phyloP scores from a whole-genome alignment of 2,888 invertebrate genomes.

The Dryocosmus kuriphilus region DNA sequence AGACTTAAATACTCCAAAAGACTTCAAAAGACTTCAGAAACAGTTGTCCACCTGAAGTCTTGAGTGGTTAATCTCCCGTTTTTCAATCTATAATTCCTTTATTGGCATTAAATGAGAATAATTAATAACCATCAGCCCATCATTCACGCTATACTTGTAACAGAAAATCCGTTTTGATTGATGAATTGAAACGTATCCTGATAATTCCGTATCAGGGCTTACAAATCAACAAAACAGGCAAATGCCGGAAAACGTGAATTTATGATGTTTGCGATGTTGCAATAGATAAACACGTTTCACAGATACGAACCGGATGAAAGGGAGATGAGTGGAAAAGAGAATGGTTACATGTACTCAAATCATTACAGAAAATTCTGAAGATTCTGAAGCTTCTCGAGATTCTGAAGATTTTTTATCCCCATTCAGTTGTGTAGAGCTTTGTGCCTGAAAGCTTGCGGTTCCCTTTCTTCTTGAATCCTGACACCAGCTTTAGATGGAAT shows the following conservation, averaged over 20 bases:
- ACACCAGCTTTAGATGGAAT: slow-evolving; percentile 18
- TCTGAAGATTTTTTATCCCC: not conserved
- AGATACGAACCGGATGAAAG: not conserved
- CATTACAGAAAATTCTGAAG: not conserved
- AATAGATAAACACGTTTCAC: not conserved
- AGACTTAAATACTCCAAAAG: no score
- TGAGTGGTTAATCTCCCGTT: no score
- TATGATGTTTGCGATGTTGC: slow-evolving; percentile 1
- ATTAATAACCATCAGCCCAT: not conserved
- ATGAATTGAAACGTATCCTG: slow-evolving; percentile 7
- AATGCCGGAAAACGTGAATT: slow-evolving; percentile 1
- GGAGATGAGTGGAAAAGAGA: not conserved
- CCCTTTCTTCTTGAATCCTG: slow-evolving; percentile 14
- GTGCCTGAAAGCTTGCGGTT: slow-evolving; percentile 5
- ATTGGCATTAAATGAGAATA: no score
- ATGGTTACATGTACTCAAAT: not conserved
- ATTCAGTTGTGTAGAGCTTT: not conserved
- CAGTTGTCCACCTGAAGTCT: no score
- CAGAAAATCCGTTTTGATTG: slow-evolving; percentile 3
- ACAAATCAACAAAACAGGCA: slow-evolving; percentile 18
- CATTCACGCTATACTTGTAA: not conserved
- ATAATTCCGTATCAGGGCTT: no score
- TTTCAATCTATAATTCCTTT: no score
- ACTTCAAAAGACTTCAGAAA: no score
- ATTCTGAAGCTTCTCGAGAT: not conserved